A percentile compares a stretch with the other conserved stretches of the same genome.
Evolutionary conservation across 2,888 invertebrate species (phyloP).

Genomic region (Tetragonula carbonaria): DNA sequence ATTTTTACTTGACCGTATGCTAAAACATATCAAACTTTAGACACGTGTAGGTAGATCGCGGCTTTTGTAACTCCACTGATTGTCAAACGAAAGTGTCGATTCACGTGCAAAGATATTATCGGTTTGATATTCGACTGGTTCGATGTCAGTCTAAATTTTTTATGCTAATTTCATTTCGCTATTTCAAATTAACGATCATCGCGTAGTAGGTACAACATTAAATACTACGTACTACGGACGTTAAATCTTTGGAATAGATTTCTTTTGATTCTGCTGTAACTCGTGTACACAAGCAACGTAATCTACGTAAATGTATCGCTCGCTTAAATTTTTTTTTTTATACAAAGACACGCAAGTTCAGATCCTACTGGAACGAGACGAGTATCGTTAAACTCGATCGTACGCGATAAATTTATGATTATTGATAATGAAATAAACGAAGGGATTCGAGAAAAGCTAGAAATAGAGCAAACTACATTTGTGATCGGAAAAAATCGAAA

Average conservation of each 20-base stretch:
- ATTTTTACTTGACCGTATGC: background rate
- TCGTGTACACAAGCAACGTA: too few species aligned
- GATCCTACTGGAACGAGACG: background rate
- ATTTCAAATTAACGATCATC: background rate
- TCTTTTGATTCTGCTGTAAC: background rate
- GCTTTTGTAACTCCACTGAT: background rate
- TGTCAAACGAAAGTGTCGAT: background rate
- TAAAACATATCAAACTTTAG: conserved; percentile 5
- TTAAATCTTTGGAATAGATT: background rate
- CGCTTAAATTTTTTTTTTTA: background rate
- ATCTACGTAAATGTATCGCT: too few species aligned
- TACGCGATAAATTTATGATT: background rate
- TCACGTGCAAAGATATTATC: conserved; percentile 9
- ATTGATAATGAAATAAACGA: background rate
- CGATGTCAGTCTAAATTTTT: conserved; percentile 1
- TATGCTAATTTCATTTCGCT: conserved; percentile 21
- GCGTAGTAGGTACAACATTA: too few species aligned
- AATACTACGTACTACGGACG: background rate
- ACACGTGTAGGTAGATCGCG: background rate
- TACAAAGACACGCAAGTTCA: background rate
- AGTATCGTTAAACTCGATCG: too few species aligned
- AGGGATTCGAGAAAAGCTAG: background rate
- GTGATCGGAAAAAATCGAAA: background rate
- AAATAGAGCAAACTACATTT: background rate
- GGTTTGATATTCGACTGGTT: background rate